Conservation (phyloP, 2,888 invertebrate species). For the Stratiomys singularior region DNA sequence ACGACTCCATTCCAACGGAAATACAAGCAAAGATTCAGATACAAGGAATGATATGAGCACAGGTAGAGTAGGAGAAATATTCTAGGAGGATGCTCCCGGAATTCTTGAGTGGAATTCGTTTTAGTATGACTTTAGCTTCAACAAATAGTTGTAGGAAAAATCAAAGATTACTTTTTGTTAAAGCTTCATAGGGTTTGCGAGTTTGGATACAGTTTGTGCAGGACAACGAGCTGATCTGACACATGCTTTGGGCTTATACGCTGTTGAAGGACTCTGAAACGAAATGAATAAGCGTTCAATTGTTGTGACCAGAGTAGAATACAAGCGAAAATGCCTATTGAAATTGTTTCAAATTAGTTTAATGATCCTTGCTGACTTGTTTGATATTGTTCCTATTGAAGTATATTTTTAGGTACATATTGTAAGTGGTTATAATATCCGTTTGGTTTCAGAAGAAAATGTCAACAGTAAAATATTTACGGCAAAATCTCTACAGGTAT, state of each 20-base stretch:
- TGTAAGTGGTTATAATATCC: background rate
- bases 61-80: background rate
- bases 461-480: constrained; percentile 49
- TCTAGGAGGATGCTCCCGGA: background rate
- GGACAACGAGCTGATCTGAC: too few relatives aligned
- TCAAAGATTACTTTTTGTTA: background rate
- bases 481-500: constrained; percentile 42
- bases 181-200: background rate
- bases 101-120: constrained; percentile 28
- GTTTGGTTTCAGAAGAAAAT: constrained; percentile 26
- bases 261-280: too few relatives aligned
- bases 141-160: constrained; percentile 13
- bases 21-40: constrained; percentile 8
- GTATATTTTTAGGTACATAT: background rate
- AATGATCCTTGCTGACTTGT: too few relatives aligned
- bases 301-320: too few relatives aligned
- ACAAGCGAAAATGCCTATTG: too few relatives aligned
- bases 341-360: too few relatives aligned
- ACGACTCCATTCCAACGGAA: constrained; percentile 10
- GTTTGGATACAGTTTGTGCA: background rate
- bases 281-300: too few relatives aligned
- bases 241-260: too few relatives aligned
- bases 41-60: background rate
- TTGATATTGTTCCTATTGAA: too few relatives aligned
- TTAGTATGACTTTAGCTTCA: background rate